phyloP scores from a whole-genome alignment of 2,797 vertebrate species.

The Lepus oiostolus region DNA sequence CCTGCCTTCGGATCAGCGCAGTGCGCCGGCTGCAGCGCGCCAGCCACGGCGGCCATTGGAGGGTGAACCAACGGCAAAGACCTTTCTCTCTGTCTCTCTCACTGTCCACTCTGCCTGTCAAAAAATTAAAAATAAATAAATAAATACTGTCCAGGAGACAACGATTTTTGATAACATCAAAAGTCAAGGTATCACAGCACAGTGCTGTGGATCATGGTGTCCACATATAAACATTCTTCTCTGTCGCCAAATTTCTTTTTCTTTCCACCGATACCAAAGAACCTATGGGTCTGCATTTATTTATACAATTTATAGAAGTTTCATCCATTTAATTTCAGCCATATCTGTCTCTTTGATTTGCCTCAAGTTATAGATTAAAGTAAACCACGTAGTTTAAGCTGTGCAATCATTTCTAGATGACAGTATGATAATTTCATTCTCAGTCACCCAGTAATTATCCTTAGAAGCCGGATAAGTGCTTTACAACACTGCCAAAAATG shows the following conservation, averaged over 20 bases:
- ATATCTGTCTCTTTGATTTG: background rate
- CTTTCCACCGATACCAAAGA: background rate
- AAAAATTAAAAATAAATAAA: too few species aligned
- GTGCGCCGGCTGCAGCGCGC: too few species aligned
- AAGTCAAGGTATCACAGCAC: background rate
- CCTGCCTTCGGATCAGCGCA: too few species aligned
- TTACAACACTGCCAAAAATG: background rate
- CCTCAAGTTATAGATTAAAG: background rate
- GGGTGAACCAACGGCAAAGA: too few species aligned
- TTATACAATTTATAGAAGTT: background rate
- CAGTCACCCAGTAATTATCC: background rate
- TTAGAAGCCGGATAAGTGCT: background rate
- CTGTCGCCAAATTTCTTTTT: background rate
- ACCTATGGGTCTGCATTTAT: background rate
- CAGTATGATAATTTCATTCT: background rate
- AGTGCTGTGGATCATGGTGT: background rate
- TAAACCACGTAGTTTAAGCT: background rate
- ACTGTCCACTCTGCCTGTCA: too few species aligned
- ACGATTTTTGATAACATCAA: accelerated
- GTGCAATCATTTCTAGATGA: background rate
- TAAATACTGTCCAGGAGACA: background rate
- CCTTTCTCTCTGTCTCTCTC: too few species aligned
- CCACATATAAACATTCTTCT: background rate
- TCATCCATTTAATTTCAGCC: background rate
- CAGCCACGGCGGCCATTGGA: too few species aligned